These are phyloP conservation scores for Parnassius glacialis DNA, from an alignment of 2,888 invertebrate genomes.

Conservation along the genomic window DNA sequence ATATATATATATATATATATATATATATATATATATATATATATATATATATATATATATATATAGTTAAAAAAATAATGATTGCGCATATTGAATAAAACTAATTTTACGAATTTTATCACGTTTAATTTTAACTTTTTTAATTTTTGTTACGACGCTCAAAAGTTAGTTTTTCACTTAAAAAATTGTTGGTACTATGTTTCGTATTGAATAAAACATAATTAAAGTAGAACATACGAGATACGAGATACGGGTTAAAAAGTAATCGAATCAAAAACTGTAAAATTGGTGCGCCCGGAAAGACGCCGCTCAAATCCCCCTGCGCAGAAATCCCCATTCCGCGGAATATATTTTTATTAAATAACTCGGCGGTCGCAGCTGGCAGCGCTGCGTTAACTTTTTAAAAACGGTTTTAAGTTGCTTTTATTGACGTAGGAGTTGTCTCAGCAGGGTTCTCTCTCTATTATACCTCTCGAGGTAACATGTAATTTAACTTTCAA, in stretches of 20 bases:
- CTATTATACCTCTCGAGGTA: slow-evolving; percentile 9
- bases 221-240: not conserved
- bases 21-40: too few species aligned
- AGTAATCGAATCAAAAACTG: slow-evolving; percentile 36
- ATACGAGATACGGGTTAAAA: not conserved
- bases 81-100: too few species aligned
- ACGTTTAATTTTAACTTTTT: too few species aligned
- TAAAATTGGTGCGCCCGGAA: slow-evolving; percentile 35
- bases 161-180: too few species aligned
- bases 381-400: slow-evolving; percentile 41
- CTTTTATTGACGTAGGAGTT: slow-evolving; percentile 22
- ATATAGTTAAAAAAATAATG: too few species aligned
- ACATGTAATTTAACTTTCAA: slow-evolving; percentile 17
- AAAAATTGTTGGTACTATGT: too few species aligned
- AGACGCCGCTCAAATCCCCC: slow-evolving; percentile 9
- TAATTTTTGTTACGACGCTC: too few species aligned
- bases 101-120: too few species aligned
- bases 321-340: slow-evolving; percentile 36
- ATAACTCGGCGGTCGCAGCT: slow-evolving; percentile 57
- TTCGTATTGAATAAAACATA: too few species aligned
- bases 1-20: too few species aligned
- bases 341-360: slow-evolving; percentile 63
- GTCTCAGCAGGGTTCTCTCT: slow-evolving; percentile 1
- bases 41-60: too few species aligned
- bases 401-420: slow-evolving; percentile 47